Conservation (phyloP, 1,140 invertebrate species). For the Homalodisca vitripennis region DNA sequence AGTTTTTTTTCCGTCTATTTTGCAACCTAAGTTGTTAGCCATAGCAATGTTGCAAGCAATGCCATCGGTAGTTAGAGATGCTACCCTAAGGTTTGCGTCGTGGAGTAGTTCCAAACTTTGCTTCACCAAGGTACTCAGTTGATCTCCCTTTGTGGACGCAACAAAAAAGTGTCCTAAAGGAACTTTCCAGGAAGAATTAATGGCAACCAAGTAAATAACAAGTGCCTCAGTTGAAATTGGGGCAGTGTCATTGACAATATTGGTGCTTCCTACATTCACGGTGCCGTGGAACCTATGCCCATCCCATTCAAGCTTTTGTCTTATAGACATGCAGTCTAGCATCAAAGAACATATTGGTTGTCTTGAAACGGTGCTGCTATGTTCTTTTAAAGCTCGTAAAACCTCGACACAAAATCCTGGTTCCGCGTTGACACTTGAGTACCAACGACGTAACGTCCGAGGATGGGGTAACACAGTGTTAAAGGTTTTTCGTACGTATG, state of each 20-base stretch:
- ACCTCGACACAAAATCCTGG: conserved; percentile 48
- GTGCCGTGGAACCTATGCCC: conserved; percentile 27
- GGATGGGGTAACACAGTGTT: conserved; percentile 45
- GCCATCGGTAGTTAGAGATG: conserved; percentile 32
- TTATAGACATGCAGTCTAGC: conserved; percentile 40
- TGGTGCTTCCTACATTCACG: not conserved
- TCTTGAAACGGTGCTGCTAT: not conserved
- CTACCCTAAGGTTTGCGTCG: conserved; percentile 11
- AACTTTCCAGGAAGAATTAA: conserved; percentile 45
- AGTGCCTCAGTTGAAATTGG: conserved; percentile 44
- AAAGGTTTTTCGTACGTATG: conserved; percentile 48
- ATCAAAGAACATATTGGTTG: conserved; percentile 35
- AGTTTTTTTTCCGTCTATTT: conserved; percentile 15
- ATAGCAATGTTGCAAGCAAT: conserved; percentile 28
- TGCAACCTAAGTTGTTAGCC: conserved; percentile 33
- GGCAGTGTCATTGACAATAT: conserved; percentile 37
- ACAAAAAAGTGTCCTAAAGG: conserved; percentile 46
- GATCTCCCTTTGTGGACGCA: conserved; percentile 37
- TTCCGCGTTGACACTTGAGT: conserved; percentile 43
- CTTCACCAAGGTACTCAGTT: conserved; percentile 6
- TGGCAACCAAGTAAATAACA: conserved; percentile 42
- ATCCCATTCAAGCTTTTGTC: conserved; percentile 39
- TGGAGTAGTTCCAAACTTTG: conserved; percentile 36
- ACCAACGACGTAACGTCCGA: conserved; percentile 47
- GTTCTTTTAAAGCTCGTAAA: conserved; percentile 43